phyloP scores from a whole-genome alignment of 2,888 invertebrate genomes.

The Cataglyphis cursor region DNA sequence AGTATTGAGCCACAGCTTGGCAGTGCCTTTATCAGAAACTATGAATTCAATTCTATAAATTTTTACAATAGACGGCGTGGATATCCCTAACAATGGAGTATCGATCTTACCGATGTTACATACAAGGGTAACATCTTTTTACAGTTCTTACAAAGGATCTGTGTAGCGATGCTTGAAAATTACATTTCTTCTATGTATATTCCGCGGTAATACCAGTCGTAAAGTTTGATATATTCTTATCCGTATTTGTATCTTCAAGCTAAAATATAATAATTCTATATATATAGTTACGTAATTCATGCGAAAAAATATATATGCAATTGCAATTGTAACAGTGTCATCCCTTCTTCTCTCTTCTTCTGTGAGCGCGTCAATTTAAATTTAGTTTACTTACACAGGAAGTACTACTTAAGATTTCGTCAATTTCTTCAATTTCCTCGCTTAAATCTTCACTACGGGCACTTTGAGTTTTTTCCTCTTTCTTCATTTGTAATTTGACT shows the following conservation, averaged over 20 bases:
- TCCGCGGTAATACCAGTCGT: constrained; percentile 79
- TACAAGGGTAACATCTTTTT: constrained; percentile 59
- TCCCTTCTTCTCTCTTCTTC: not conserved
- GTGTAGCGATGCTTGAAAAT: constrained; percentile 61
- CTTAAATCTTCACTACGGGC: constrained; percentile 82
- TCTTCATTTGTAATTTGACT: constrained; percentile 71
- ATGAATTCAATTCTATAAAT: constrained; percentile 63
- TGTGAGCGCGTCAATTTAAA: constrained; percentile 32
- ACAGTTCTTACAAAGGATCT: constrained; percentile 59
- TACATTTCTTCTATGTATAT: constrained; percentile 78
- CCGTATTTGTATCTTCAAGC: constrained; percentile 80
- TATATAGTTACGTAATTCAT: constrained; percentile 43
- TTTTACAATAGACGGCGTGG: constrained; percentile 57
- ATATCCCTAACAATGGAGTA: constrained; percentile 70
- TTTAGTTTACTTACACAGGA: constrained; percentile 82
- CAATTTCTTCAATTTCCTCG: constrained; percentile 83
- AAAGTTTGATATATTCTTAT: constrained; percentile 82
- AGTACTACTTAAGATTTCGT: constrained; percentile 83
- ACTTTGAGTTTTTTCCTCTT: constrained; percentile 79
- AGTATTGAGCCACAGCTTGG: constrained; percentile 84
- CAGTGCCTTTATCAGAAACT: constrained; percentile 81
- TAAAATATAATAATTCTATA: constrained; percentile 74
- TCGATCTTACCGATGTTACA: constrained; percentile 57
- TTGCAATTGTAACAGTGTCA: constrained; percentile 22
- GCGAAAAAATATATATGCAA: constrained; percentile 25